Conservation (phyloP, 2,113 vertebrate genomes). For the Ornithorhynchus anatinus region DNA sequence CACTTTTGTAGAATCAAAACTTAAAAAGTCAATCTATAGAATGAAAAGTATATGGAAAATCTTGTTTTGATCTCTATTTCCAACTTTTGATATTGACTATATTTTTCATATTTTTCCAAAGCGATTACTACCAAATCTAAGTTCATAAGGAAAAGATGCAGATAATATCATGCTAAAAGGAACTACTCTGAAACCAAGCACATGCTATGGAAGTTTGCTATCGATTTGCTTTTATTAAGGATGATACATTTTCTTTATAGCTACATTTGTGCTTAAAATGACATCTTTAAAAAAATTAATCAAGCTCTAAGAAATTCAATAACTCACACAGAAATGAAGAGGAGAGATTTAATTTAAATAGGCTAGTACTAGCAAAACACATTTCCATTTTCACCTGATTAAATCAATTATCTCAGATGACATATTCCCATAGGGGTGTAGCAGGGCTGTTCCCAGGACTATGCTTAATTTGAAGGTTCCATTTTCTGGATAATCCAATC, state of each 20-base stretch:
- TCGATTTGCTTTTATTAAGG: background rate
- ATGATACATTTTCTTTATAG: background rate
- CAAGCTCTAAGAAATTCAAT: background rate
- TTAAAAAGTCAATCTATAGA: too few relatives aligned
- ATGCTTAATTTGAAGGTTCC: background rate
- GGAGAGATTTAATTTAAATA: background rate
- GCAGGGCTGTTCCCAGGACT: background rate
- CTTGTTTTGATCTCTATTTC: background rate
- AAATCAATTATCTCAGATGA: background rate
- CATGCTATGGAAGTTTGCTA: background rate
- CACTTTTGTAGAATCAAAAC: background rate
- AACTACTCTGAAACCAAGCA: background rate
- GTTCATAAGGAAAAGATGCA: background rate
- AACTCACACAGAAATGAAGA: background rate
- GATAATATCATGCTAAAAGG: background rate
- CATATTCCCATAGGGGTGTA: rapidly evolving
- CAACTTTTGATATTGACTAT: background rate
- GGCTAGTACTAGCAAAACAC: background rate
- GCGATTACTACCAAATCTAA: background rate
- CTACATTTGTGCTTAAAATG: background rate
- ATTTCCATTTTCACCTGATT: background rate
- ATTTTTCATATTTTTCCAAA: background rate
- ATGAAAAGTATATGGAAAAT: rapidly evolving
- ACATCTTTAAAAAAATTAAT: background rate
- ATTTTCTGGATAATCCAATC: background rate